Percentiles rank a stretch among this genome's conserved stretches.
Conservation (phyloP, 2,113 vertebrate species). For the Actenoides lindsayi region DNA sequence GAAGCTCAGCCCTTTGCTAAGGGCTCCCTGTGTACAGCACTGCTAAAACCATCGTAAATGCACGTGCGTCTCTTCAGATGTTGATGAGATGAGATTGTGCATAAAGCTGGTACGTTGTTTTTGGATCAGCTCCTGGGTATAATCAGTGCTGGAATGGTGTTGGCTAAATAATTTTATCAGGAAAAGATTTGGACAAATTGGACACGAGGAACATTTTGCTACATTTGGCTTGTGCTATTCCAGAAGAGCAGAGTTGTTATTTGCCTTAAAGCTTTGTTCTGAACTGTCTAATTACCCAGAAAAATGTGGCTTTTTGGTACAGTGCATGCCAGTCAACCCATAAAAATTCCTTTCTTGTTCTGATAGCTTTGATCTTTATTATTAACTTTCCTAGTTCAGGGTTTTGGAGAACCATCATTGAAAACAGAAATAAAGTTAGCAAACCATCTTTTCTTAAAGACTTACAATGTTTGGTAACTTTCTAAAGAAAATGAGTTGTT, state of each 20-base stretch:
- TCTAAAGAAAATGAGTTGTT: not conserved
- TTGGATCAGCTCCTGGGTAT: conserved; percentile 30
- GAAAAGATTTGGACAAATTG: conserved; percentile 9
- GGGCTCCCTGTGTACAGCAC: not conserved
- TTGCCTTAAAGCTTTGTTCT: conserved; percentile 17
- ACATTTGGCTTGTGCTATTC: not conserved
- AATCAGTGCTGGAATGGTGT: conserved; percentile 28
- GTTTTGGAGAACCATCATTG: not conserved
- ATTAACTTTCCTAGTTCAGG: not conserved
- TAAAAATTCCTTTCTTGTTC: not conserved
- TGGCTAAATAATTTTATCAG: conserved; percentile 36
- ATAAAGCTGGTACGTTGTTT: conserved; percentile 4
- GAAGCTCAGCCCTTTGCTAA: not conserved
- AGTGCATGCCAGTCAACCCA: not conserved
- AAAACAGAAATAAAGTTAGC: not conserved
- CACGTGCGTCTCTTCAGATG: not conserved
- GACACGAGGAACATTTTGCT: conserved; percentile 1
- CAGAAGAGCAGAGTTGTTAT: not conserved
- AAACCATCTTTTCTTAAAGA: not conserved
- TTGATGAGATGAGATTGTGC: not conserved
- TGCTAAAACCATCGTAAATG: not conserved
- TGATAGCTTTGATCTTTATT: conserved; percentile 16
- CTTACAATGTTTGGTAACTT: not conserved
- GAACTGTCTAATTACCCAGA: not conserved
- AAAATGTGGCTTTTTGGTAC: not conserved